Conservation (phyloP, 2,797 vertebrate genomes). For the Adelosebastes latens region DNA sequence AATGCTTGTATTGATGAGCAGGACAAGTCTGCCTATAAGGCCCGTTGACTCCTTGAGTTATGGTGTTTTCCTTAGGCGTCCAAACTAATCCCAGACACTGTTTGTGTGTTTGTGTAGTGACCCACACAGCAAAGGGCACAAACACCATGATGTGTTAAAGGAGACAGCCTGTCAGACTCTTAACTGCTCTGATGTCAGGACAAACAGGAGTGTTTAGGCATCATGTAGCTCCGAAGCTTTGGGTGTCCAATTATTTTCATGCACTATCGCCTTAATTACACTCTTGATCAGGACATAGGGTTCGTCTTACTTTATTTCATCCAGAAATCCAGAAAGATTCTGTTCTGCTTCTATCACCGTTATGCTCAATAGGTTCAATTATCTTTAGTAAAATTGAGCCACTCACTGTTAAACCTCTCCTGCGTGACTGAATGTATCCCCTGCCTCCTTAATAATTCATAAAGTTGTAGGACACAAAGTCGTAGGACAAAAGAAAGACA, state of each 20-base stretch:
- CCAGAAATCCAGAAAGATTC: conserved; percentile 39
- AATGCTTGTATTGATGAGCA: conserved; percentile 72
- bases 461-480: conserved; percentile 63
- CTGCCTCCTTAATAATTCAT: conserved; percentile 55
- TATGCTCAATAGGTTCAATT: conserved; percentile 62
- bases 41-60: conserved; percentile 74
- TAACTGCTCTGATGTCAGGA: conserved; percentile 64
- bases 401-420: conserved; percentile 54
- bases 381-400: conserved; percentile 53
- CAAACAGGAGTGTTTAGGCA: conserved; percentile 59
- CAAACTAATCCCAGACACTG: conserved; percentile 57
- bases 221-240: conserved; percentile 49
- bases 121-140: conserved; percentile 58
- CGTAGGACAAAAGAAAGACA: conserved; percentile 47
- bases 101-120: conserved; percentile 67
- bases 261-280: conserved; percentile 62
- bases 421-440: conserved; percentile 34
- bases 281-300: conserved; percentile 52
- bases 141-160: conserved; percentile 60
- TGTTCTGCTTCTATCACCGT: conserved; percentile 28
- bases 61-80: conserved; percentile 58
- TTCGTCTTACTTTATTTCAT: conserved; percentile 51
- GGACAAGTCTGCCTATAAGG: conserved; percentile 67
- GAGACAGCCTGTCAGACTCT: conserved; percentile 69
- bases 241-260: conserved; percentile 76